Base-by-base conservation (phyloP, 2,888 invertebrate species). In the Chesias legatella region DNA sequence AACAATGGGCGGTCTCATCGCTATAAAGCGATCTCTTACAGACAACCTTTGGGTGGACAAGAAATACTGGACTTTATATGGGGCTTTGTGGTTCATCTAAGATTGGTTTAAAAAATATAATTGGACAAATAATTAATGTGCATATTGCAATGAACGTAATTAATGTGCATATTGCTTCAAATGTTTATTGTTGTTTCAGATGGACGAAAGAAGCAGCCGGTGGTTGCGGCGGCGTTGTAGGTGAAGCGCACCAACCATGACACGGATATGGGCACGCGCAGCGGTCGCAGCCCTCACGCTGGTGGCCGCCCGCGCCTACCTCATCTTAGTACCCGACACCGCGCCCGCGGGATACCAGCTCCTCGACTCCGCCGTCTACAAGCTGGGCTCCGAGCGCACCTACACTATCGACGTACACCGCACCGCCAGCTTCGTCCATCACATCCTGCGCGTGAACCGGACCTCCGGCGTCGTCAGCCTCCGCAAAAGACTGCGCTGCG, bases 351-450 rank as follows among this genome's bases (percentile, higher is more conserved):
- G 93, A 8, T 89, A 92, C 56, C 79, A 91, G 43, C 90, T 95
- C 51, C 92, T 95, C 75, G 94, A 95, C 76, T 93, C 95, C 17
- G 94, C 94, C 25, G 94, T 95, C 33, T 94, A 94, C 56, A 92
- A 93, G 63, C 89, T 95, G 34, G 95, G 94, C 54, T 94, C 94
- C 7, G 93, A 94, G 63, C 89, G 95, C 31, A 90, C 90, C 59
- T 96, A 96, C 79, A 91, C 92, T 71, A 93, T 95, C 52, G 95
- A 95, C 73, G 90, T 91, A 35, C 94, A 95, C 58, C 91, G 94
- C 63, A 95, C 95, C 9, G 95, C 95, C 1, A 92, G 92, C 73
- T 95, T 95, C 78, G 95, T 96, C 8, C 92, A 93, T 60, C 93
- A 93, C 65, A 89, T 96, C 54, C 90, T 96, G 39, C 86, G 91